Evolutionary conservation across 2,888 invertebrate species (phyloP).

Genomic region (Ferdinandea cuprea): DNA sequence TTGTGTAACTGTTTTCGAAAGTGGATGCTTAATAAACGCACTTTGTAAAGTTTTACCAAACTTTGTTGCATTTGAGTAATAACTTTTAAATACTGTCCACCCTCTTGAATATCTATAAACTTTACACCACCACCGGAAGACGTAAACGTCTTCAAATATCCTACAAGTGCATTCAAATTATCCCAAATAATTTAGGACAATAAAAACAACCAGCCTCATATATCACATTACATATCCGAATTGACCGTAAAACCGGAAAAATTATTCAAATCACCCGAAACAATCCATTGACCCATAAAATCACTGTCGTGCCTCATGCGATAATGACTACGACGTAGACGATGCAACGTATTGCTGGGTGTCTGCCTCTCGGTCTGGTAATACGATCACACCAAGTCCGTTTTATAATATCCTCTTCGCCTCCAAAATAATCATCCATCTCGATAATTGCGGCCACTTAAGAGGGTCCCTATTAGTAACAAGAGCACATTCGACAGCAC

Average conservation of each 20-base stretch:
- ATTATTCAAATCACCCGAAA: conserved; percentile 22
- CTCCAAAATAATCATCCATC: conserved; percentile 35
- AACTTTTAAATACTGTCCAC: neutral
- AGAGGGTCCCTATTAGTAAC: conserved; percentile 59
- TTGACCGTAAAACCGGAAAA: conserved; percentile 67
- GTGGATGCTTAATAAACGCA: no score
- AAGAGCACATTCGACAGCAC: conserved; percentile 50
- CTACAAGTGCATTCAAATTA: neutral
- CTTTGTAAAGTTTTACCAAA: no score
- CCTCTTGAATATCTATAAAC: neutral
- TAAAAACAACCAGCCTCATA: conserved; percentile 33
- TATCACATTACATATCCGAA: conserved; percentile 58
- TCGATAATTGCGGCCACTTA: conserved; percentile 69
- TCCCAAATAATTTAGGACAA: neutral
- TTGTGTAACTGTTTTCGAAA: no score
- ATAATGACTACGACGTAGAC: no score
- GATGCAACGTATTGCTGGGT: neutral
- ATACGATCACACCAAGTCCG: conserved; percentile 46
- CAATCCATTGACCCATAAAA: conserved; percentile 5
- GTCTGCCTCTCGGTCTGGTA: conserved; percentile 45
- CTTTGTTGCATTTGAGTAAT: no score
- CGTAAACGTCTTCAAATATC: neutral
- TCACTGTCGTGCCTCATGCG: neutral
- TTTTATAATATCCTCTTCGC: conserved; percentile 32
- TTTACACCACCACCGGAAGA: conserved; percentile 19